phyloP scores from a whole-genome alignment of 2,797 vertebrate genomes.

The Propithecus perrieri region DNA sequence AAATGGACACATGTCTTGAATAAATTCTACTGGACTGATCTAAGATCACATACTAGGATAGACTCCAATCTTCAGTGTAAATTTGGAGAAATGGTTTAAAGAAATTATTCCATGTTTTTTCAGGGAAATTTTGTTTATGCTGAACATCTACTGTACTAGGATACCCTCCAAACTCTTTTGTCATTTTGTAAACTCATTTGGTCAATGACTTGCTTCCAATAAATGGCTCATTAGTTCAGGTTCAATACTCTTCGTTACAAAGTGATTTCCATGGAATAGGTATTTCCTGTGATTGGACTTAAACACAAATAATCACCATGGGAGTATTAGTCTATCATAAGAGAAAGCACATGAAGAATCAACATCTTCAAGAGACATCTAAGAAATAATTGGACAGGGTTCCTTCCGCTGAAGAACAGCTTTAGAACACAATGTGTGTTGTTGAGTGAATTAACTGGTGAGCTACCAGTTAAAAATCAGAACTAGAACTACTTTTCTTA shows the following conservation, averaged over 20 bases:
- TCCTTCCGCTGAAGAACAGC: not conserved
- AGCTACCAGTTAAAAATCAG: not conserved
- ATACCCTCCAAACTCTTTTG: not conserved
- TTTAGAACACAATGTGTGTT: not conserved
- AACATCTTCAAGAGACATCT: not conserved
- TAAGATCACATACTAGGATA: not conserved
- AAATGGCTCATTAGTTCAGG: not conserved
- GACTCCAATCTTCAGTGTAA: not conserved
- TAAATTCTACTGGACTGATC: conserved; percentile 16
- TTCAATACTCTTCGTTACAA: not conserved
- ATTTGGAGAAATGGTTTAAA: not conserved
- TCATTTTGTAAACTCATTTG: not conserved
- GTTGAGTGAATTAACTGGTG: not conserved
- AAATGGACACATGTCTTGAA: conserved; percentile 15
- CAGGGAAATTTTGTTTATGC: not conserved
- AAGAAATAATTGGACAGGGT: not conserved
- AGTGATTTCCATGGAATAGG: not conserved
- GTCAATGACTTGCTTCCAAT: not conserved
- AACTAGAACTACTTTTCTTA: not conserved
- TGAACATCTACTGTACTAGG: not conserved
- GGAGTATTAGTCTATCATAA: not conserved
- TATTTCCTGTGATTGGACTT: not conserved
- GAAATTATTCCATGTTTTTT: not conserved
- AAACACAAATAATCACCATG: conserved; percentile 6
- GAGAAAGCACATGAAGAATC: not conserved